These are phyloP conservation scores for Caenorhabditis plicata DNA, from an alignment of 2,888 invertebrate species.

Conservation along the genomic window DNA sequence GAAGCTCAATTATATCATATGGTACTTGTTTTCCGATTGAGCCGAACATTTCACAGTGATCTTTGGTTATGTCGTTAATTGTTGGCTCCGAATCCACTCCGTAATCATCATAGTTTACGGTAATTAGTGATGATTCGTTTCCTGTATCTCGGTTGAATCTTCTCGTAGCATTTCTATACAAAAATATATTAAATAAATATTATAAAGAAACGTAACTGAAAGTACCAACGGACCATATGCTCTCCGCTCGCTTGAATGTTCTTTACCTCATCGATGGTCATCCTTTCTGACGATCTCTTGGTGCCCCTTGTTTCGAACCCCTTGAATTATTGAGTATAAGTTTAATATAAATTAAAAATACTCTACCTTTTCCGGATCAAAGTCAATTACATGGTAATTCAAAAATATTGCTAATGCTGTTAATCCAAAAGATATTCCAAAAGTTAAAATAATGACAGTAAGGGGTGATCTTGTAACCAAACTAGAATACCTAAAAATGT, in stretches of 20 bases:
- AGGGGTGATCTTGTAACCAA: slow-evolving; percentile 21
- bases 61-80: slow-evolving; percentile 28
- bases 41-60: slow-evolving; percentile 38
- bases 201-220: slow-evolving; percentile 3
- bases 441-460: slow-evolving; percentile 22
- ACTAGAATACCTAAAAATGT: slow-evolving; percentile 26
- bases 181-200: background rate
- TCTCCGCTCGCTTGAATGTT: slow-evolving; percentile 14
- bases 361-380: slow-evolving; percentile 35
- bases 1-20: slow-evolving; percentile 32
- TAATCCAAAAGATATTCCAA: slow-evolving; percentile 21
- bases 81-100: slow-evolving; percentile 41
- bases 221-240: slow-evolving; percentile 24
- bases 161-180: background rate
- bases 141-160: slow-evolving; percentile 1
- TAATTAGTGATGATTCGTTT: slow-evolving; percentile 5
- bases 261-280: slow-evolving; percentile 31
- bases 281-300: slow-evolving; percentile 21
- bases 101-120: slow-evolving; percentile 45
- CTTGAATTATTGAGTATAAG: slow-evolving; percentile 14
- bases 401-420: slow-evolving; percentile 23
- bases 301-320: slow-evolving; percentile 50
- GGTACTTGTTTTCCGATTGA: slow-evolving; percentile 31
- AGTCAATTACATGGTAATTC: slow-evolving; percentile 28
- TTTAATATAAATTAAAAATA: background rate